Evolutionary conservation across 64 coral and sea anemone species (phyloP).

Genomic region (Dendronephthya gigantea): DNA sequence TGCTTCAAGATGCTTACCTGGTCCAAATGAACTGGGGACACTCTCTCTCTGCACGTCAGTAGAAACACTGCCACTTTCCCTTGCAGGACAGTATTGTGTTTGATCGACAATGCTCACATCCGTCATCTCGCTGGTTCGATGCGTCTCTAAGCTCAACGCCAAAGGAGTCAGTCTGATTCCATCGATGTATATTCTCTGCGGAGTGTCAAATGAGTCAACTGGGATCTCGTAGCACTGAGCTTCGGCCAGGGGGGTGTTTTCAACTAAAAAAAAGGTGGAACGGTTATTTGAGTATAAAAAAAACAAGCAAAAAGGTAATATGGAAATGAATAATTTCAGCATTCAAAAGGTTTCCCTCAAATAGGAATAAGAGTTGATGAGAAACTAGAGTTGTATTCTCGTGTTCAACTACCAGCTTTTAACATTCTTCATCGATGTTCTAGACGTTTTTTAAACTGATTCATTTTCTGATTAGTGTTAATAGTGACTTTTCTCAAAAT

Average conservation of each 20-base stretch:
- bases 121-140: not conserved
- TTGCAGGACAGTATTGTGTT: not conserved
- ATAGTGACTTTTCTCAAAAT: too few species aligned
- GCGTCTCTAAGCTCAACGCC: not conserved
- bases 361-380: not conserved
- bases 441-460: too few species aligned
- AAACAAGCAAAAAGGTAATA: not conserved
- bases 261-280: not conserved
- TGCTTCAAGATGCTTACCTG: not conserved
- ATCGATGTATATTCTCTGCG: not conserved
- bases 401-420: too few species aligned
- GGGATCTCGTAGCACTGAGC: not conserved
- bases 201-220: not conserved
- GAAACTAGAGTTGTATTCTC: not conserved
- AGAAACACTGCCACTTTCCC: not conserved
- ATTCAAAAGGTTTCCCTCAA: not conserved
- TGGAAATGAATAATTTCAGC: too few species aligned
- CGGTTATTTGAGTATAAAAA: too few species aligned
- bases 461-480: too few species aligned
- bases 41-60: not conserved
- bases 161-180: not conserved
- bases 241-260: not conserved
- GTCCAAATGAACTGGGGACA: not conserved
- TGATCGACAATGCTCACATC: not conserved
- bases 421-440: too few species aligned